These are phyloP conservation scores for Diacarnus erythraeanus DNA, from an alignment of 37 sponge, comb jelly and placozoan species.

Conservation along the genomic window DNA sequence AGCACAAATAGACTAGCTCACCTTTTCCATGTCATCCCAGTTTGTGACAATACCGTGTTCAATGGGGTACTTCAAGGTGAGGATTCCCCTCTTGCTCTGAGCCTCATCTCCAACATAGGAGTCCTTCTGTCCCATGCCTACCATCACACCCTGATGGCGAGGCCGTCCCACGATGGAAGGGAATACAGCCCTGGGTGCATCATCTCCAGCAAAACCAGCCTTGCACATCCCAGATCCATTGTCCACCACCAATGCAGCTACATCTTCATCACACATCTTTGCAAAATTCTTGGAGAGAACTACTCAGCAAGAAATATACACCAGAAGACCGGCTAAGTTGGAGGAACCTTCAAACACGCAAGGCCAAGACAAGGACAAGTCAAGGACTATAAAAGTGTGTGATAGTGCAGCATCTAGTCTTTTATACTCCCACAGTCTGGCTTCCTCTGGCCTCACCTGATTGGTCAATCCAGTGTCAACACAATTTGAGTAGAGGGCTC, in stretches of 20 bases:
- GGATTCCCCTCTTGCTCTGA: constrained; percentile 99
- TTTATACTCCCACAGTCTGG: constrained; percentile 9
- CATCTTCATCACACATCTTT: constrained; percentile 72
- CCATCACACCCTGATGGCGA: constrained; percentile 99
- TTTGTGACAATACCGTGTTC: constrained; percentile 99
- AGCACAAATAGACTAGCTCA: too few relatives aligned
- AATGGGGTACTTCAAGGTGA: constrained; percentile 99
- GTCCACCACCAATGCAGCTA: constrained; percentile 98
- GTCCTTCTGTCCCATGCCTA: constrained; percentile 99
- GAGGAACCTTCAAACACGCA: background rate
- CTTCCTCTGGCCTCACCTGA: constrained; percentile 21
- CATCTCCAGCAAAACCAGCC: constrained; percentile 98
- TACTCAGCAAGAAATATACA: background rate
- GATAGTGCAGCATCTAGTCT: background rate
- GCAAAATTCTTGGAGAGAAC: background rate
- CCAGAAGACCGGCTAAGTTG: background rate
- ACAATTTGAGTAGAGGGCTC: background rate
- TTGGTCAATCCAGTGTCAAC: constrained; percentile 44
- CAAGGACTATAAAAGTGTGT: background rate
- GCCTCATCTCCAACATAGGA: constrained; percentile 99
- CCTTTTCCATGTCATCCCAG: constrained; percentile 99
- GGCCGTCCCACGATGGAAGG: constrained; percentile 99
- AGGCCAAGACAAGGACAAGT: background rate
- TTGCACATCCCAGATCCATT: constrained; percentile 99
- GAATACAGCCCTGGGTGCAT: constrained; percentile 99